Evolutionary conservation across 2,797 vertebrate genomes (phyloP).

Genomic region (Parambassis ranga): DNA sequence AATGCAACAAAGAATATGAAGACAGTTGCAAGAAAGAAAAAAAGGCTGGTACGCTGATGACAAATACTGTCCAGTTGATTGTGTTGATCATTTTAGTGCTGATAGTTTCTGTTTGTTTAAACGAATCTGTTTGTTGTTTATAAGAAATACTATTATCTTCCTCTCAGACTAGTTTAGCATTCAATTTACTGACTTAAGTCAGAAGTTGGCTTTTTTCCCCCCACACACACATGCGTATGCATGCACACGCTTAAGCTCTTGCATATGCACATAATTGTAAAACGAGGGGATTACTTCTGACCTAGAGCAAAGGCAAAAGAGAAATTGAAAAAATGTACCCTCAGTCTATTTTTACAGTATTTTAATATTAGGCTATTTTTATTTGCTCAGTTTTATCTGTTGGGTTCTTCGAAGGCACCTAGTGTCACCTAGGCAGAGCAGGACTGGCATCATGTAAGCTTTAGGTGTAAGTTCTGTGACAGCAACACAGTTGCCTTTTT

Average conservation of each 20-base stretch:
- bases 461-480: slow-evolving; percentile 27
- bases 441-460: slow-evolving; percentile 44
- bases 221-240: slow-evolving; percentile 69
- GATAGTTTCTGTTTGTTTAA: slow-evolving; percentile 30
- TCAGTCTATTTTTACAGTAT: slow-evolving; percentile 62
- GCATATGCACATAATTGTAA: slow-evolving; percentile 68
- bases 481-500: slow-evolving; percentile 49
- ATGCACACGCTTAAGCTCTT: slow-evolving; percentile 73
- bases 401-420: slow-evolving; percentile 74
- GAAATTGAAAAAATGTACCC: slow-evolving; percentile 52
- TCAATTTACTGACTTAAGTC: slow-evolving; percentile 54
- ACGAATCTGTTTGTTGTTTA: slow-evolving; percentile 66
- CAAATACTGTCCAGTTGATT: slow-evolving; percentile 46
- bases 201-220: slow-evolving; percentile 61
- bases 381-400: slow-evolving; percentile 63
- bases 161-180: slow-evolving; percentile 61
- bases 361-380: slow-evolving; percentile 43
- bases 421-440: slow-evolving; percentile 71
- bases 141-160: slow-evolving; percentile 52
- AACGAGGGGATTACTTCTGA: slow-evolving; percentile 56
- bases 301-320: slow-evolving; percentile 72
- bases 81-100: slow-evolving; percentile 53
- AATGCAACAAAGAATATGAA: slow-evolving; percentile 24
- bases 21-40: slow-evolving; percentile 22
- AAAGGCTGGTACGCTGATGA: slow-evolving; percentile 24